Conservation (phyloP, 2,113 vertebrate genomes). For the Semnornis frantzii region DNA sequence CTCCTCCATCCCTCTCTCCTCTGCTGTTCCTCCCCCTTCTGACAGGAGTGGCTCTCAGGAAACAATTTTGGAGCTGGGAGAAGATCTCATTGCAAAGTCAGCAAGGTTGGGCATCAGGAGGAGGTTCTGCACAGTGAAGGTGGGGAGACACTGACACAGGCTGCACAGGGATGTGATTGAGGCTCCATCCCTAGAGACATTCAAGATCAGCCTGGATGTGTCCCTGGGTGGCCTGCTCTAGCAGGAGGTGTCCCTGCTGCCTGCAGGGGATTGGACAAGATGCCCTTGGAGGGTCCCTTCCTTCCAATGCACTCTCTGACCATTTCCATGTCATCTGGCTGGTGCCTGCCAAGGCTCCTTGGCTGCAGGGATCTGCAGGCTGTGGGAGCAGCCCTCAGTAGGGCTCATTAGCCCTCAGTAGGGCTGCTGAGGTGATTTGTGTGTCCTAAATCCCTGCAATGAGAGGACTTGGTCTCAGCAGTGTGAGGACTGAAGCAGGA, state of each 20-base stretch:
- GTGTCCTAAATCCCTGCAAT: conserved; percentile 25
- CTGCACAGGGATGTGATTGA: too few species aligned
- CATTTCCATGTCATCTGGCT: background rate
- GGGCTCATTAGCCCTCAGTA: background rate
- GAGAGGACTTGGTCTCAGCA: background rate
- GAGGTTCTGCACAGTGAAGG: too few species aligned
- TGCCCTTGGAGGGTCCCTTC: too few species aligned
- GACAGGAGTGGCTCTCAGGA: background rate
- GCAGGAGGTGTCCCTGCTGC: too few species aligned
- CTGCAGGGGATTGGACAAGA: too few species aligned
- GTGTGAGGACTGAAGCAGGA: background rate
- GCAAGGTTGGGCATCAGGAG: background rate
- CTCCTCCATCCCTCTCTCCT: background rate
- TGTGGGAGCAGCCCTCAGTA: background rate
- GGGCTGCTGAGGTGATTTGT: conserved; percentile 26
- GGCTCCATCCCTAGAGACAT: too few species aligned
- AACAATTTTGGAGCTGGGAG: background rate
- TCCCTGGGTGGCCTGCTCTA: too few species aligned
- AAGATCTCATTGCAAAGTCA: background rate
- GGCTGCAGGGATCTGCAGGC: background rate
- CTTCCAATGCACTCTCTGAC: background rate
- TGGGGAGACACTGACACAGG: too few species aligned
- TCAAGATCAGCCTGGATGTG: too few species aligned
- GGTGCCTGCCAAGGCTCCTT: background rate
- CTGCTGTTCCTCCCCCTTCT: background rate